Base-by-base conservation (phyloP, 2,888 invertebrate genomes). In the Drosophila parthenogenetica region DNA sequence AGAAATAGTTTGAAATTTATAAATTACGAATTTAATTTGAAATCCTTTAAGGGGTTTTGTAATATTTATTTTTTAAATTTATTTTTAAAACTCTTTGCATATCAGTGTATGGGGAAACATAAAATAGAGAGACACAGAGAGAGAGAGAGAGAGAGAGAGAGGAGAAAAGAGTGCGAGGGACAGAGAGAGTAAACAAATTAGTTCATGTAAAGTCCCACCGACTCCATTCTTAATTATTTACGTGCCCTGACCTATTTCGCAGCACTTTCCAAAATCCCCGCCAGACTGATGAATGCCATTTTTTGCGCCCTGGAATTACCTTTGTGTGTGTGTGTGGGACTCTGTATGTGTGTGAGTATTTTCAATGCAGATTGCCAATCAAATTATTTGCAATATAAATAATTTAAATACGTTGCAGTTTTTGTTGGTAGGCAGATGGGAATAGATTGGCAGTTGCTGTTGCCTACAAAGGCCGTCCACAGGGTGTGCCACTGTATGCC, bases 341-440 rank as follows among this genome's bases (percentile, higher is more conserved):
- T 25, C 10, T 45, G 4, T 48, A 8, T 45, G 5, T 48, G 39
- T 40, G 32, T 43, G 29, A 55, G n/a, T 53, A 11, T 69, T 65
- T 59, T 48, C 72, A 58, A 49, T 72, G 70, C 61, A 71, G 78
- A 78, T 80, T 78, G 78, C 62, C 87, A 87, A 85, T 84, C 87
- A 87, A 85, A 87, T 84, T 85, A 84, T 87, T 84, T 78, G 57
- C 70, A 32, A 69, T 69, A 87, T 84, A 66, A 87, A 85, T 74
- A 76, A 84, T 84, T 84, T 74, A 84, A 80, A 74, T 57, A 78
- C 50, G 25, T 53, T 80, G 82, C 81, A 81, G 62, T 43, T 32
- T 2, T 13, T 2, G 16, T 16, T 16, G 16, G 2, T 16, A 10
- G 17, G 45, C 48, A 11, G 45, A 22, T 46, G 39, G 49, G 39